Evolutionary conservation across 2,797 vertebrate species (phyloP).

Genomic region (Pristis pectinata): DNA sequence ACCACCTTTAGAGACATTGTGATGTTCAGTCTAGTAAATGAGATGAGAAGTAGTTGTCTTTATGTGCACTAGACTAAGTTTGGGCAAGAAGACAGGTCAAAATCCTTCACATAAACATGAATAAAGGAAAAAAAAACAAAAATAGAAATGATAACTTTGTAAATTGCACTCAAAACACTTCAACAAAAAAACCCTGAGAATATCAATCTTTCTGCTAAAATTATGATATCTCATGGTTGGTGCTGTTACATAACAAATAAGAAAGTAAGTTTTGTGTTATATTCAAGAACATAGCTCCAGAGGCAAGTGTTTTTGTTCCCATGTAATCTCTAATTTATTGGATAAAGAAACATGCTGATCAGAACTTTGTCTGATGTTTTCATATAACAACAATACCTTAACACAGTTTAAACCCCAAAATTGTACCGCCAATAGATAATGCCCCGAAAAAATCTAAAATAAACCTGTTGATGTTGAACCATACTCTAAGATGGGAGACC

Average conservation of each 20-base stretch:
- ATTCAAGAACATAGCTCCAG: neutral
- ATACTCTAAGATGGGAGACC: neutral
- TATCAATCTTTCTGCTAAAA: neutral
- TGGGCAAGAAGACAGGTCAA: neutral
- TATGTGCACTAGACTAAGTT: neutral
- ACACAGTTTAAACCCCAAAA: neutral
- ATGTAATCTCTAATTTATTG: neutral
- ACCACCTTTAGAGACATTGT: neutral
- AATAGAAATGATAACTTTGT: neutral
- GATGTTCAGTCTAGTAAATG: neutral
- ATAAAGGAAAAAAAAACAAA: neutral
- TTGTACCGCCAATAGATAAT: neutral
- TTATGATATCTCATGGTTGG: neutral
- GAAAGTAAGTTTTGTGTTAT: neutral
- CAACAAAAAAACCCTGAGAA: neutral
- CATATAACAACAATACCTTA: neutral
- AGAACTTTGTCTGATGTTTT: neutral
- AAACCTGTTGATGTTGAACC: neutral
- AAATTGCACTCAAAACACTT: neutral
- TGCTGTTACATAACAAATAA: neutral
- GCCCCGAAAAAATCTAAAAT: neutral
- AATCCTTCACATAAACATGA: neutral
- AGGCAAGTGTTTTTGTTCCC: neutral
- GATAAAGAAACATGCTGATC: neutral
- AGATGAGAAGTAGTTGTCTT: neutral